Conservation (phyloP, 2,888 invertebrate genomes). For the Pinctada fucata region DNA sequence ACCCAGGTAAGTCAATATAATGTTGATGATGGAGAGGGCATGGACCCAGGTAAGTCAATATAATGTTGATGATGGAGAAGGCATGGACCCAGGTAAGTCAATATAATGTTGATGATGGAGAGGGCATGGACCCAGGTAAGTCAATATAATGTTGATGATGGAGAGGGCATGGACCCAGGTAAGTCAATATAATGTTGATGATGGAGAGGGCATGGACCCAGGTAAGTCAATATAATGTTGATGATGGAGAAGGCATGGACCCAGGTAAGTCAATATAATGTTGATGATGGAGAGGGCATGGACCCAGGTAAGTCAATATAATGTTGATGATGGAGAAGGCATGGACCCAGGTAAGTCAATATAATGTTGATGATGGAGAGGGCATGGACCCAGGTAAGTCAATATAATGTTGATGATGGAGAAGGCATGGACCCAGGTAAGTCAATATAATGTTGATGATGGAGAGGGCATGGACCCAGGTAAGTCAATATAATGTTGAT, state of each 20-base stretch:
- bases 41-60: too few relatives aligned
- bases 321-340: slow-evolving; percentile 78
- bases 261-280: too few relatives aligned
- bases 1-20: slow-evolving; percentile 63
- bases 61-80: too few relatives aligned
- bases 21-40: not conserved
- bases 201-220: slow-evolving; percentile 78
- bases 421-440: too few relatives aligned
- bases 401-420: too few relatives aligned
- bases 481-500: slow-evolving; percentile 40
- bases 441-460: slow-evolving; percentile 78
- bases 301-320: too few relatives aligned
- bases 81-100: too few relatives aligned
- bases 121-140: slow-evolving; percentile 77
- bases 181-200: slow-evolving; percentile 67
- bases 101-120: slow-evolving; percentile 76
- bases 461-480: slow-evolving; percentile 78
- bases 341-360: slow-evolving; percentile 75
- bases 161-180: too few relatives aligned
- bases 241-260: too few relatives aligned
- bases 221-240: slow-evolving; percentile 51
- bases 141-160: not conserved
- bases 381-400: too few relatives aligned
- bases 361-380: not conserved
- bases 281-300: too few relatives aligned